A percentile compares a stretch with the other conserved stretches of the same genome.
Conservation (phyloP, 1,140 invertebrate genomes). For the Melanaphis sacchari region DNA sequence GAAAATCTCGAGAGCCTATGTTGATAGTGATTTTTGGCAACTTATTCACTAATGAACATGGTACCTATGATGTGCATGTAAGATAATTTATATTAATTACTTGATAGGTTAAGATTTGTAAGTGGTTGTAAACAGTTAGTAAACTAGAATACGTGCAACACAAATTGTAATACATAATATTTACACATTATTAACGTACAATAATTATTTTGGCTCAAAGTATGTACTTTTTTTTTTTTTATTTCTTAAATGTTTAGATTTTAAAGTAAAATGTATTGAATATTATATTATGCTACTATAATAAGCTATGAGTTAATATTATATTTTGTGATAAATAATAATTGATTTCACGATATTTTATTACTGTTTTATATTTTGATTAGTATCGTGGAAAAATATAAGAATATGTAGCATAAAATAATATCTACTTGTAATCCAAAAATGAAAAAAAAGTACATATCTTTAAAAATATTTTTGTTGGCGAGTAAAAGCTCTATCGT, state of each 20-base stretch:
- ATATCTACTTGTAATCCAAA: not conserved
- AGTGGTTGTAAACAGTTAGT: not conserved
- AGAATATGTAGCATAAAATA: not conserved
- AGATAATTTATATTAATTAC: not conserved
- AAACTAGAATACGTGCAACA: not conserved
- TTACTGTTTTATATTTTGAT: too few species aligned
- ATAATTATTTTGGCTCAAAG: not conserved
- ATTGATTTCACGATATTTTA: too few species aligned
- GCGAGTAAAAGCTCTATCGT: not conserved
- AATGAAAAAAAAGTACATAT: not conserved
- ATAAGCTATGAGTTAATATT: too few species aligned
- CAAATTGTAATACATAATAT: not conserved
- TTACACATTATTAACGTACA: not conserved
- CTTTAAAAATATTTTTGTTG: not conserved
- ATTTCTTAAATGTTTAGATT: not conserved
- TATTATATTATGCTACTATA: not conserved
- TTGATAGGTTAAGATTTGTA: not conserved
- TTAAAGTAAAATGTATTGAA: not conserved
- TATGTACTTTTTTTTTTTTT: not conserved
- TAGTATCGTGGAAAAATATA: too few species aligned
- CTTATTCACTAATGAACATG: not conserved
- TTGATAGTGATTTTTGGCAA: constrained; percentile 2
- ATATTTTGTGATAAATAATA: too few species aligned
- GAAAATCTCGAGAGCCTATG: constrained; percentile 5
- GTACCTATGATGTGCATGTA: not conserved